Evolutionary conservation across 1,140 invertebrate species (phyloP).

Genomic region (Nephila pilipes): DNA sequence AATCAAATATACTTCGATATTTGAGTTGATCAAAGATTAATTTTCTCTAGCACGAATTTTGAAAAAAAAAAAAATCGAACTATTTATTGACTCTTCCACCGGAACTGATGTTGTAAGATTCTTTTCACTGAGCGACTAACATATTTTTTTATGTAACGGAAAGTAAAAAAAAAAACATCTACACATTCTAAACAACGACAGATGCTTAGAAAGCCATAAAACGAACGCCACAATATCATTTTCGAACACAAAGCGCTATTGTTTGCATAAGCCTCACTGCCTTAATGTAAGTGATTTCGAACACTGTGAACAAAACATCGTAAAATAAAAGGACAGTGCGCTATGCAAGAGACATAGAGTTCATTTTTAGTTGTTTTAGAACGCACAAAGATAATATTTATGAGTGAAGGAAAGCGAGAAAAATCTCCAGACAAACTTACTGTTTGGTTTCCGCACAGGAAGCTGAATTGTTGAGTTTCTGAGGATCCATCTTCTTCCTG

Average conservation of each 20-base stretch:
- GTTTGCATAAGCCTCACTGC: neutral
- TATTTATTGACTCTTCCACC: neutral
- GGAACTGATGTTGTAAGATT: neutral
- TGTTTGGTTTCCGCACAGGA: conserved; percentile 90
- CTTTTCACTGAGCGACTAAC: neutral
- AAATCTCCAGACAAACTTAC: conserved; percentile 80
- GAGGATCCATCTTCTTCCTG: conserved; percentile 60
- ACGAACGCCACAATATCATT: neutral
- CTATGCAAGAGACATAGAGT: neutral
- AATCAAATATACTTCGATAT: too few species aligned
- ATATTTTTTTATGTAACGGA: neutral
- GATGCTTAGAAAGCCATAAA: neutral
- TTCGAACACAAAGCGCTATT: conserved; percentile 20
- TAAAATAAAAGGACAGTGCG: conserved; percentile 18
- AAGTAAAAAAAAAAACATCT: neutral
- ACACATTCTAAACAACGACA: neutral
- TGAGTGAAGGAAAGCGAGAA: neutral
- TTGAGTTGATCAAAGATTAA: too few species aligned
- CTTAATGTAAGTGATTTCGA: neutral
- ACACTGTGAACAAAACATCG: conserved; percentile 10
- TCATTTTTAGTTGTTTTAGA: neutral
- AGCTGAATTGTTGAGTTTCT: conserved; percentile 79
- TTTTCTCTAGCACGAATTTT: too few species aligned
- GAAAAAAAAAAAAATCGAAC: too few species aligned
- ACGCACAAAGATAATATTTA: neutral